Evolutionary conservation across 2,888 invertebrate species (phyloP).

Genomic region (Pseudococcus viburni): DNA sequence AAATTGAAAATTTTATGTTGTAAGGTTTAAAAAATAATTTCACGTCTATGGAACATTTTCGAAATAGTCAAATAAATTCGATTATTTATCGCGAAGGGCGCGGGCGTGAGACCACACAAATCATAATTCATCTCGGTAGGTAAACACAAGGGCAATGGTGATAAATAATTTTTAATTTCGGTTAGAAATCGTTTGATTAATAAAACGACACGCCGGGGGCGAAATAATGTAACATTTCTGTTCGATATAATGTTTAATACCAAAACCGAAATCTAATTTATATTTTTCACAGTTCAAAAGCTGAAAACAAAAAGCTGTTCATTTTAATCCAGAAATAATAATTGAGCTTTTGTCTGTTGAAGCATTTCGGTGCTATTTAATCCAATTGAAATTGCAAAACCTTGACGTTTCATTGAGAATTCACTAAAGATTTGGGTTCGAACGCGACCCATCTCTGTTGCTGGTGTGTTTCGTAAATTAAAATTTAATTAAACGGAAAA

Average conservation of each 20-base stretch:
- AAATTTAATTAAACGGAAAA: slow-evolving; percentile 47
- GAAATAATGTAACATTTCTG: slow-evolving; percentile 6
- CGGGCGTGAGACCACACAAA: too few relatives aligned
- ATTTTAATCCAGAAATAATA: slow-evolving; percentile 44
- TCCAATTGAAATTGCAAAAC: slow-evolving; percentile 37
- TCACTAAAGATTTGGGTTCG: slow-evolving; percentile 28
- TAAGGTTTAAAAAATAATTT: too few relatives aligned
- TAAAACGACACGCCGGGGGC: background rate
- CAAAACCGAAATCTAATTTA: slow-evolving; percentile 20
- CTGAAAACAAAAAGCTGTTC: slow-evolving; percentile 43
- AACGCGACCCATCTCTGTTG: slow-evolving; percentile 35
- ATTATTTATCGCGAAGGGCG: too few relatives aligned
- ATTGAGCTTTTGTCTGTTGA: slow-evolving; percentile 44
- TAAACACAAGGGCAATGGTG: too few relatives aligned
- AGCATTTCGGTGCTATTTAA: slow-evolving; percentile 49
- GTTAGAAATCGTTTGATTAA: background rate
- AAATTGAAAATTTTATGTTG: too few relatives aligned
- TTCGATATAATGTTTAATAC: background rate
- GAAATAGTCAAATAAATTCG: too few relatives aligned
- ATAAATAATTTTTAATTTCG: slow-evolving; percentile 2
- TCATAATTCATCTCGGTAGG: too few relatives aligned
- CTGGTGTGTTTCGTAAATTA: slow-evolving; percentile 14
- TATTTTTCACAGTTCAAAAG: slow-evolving; percentile 32
- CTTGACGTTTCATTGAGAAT: slow-evolving; percentile 37
- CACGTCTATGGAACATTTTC: too few relatives aligned